phyloP scores from a whole-genome alignment of 2,888 invertebrate genomes.

The Epiblema foenella region DNA sequence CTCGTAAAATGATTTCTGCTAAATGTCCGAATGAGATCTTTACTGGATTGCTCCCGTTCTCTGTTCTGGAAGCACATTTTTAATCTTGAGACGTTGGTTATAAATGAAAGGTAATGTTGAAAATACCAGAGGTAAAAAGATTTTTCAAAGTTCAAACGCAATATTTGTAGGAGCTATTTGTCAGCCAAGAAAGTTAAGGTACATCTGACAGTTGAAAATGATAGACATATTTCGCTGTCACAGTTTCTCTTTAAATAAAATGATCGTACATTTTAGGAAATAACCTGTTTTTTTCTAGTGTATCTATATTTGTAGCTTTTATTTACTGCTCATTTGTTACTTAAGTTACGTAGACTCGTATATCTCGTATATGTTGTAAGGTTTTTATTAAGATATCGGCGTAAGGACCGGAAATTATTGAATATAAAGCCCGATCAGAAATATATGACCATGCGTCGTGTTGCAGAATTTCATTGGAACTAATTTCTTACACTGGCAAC shows the following conservation, averaged over 20 bases:
- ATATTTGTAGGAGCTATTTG: background rate
- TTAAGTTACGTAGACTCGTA: too few relatives aligned
- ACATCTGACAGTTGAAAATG: slow-evolving; percentile 1
- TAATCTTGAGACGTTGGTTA: slow-evolving; percentile 1
- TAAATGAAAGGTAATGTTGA: background rate
- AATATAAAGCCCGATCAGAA: too few relatives aligned
- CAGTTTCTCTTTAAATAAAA: background rate
- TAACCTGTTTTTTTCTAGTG: background rate
- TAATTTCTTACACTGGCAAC: too few relatives aligned
- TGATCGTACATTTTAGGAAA: background rate
- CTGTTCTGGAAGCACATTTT: background rate
- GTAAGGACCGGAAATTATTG: too few relatives aligned
- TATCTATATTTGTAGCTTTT: too few relatives aligned
- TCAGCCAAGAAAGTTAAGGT: background rate
- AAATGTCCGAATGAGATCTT: slow-evolving; percentile 22
- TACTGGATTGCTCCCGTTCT: background rate
- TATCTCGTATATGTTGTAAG: too few relatives aligned
- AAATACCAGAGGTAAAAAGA: background rate
- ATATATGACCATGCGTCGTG: too few relatives aligned
- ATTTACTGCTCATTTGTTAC: too few relatives aligned
- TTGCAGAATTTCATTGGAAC: too few relatives aligned
- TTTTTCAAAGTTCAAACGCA: background rate
- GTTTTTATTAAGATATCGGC: too few relatives aligned
- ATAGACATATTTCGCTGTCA: slow-evolving; percentile 3
- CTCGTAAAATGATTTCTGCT: slow-evolving; percentile 28